Conservation (phyloP, 2,113 vertebrate species). For the Psilopsiagon aymara region DNA sequence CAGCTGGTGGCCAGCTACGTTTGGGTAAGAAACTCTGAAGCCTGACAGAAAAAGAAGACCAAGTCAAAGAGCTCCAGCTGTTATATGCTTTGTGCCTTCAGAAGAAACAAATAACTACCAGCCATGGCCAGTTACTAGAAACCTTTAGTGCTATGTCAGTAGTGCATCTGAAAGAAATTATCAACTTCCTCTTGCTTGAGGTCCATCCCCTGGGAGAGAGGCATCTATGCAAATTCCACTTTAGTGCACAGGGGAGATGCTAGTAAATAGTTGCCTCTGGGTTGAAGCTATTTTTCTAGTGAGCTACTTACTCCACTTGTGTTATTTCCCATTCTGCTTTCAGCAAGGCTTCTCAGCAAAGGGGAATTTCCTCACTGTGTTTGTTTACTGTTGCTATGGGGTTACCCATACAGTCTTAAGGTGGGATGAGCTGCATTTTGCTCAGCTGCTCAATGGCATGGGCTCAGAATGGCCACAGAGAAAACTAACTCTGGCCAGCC, state of each 20-base stretch:
- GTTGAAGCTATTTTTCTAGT: not conserved
- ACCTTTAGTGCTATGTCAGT: not conserved
- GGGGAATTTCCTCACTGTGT: not conserved
- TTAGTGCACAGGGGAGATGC: not conserved
- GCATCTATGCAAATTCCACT: not conserved
- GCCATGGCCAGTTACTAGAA: not conserved
- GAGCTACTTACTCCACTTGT: not conserved
- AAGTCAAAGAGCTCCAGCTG: not conserved
- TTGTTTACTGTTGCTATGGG: slow-evolving; percentile 30
- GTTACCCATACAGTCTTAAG: not conserved
- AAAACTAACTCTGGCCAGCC: not conserved
- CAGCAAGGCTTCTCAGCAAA: not conserved
- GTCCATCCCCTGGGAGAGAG: not conserved
- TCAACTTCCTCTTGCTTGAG: not conserved
- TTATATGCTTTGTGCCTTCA: not conserved
- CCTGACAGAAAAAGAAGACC: not conserved
- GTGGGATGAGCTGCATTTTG: not conserved
- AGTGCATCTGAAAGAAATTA: not conserved
- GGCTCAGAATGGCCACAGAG: not conserved
- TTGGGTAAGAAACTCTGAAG: not conserved
- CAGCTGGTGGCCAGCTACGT: not conserved
- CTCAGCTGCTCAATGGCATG: not conserved
- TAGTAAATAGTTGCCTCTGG: not conserved
- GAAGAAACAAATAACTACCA: not conserved
- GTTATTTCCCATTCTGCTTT: not conserved